phyloP scores from a whole-genome alignment of 1,140 invertebrate genomes.

The Aphelenchoides besseyi region DNA sequence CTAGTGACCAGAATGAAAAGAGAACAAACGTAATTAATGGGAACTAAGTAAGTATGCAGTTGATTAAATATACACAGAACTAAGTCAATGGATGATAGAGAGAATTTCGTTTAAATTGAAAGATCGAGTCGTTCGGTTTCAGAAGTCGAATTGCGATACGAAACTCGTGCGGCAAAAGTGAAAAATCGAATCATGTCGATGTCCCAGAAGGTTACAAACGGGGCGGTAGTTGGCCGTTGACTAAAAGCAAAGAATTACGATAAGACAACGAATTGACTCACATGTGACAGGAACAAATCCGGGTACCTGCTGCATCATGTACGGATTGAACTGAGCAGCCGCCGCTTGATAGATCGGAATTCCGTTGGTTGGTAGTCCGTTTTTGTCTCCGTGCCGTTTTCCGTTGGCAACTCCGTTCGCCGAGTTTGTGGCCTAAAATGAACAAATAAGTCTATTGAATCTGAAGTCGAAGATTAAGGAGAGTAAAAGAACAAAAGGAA shows the following conservation, averaged over 20 bases:
- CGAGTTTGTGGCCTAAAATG: conserved; percentile 30
- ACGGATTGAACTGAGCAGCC: conserved; percentile 40
- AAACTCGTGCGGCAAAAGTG: not conserved
- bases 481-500: too few relatives aligned
- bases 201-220: conserved; percentile 25
- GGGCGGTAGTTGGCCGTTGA: conserved; percentile 37
- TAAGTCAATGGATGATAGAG: not conserved
- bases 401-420: conserved; percentile 27
- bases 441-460: too few relatives aligned
- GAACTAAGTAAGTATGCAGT: not conserved
- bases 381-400: conserved; percentile 36
- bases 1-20: too few relatives aligned
- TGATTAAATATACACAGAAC: not conserved
- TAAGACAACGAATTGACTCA: conserved; percentile 35
- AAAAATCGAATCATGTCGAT: not conserved
- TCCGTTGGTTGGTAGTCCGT: conserved; percentile 30
- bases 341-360: conserved; percentile 25
- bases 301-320: conserved; percentile 40
- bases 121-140: not conserved
- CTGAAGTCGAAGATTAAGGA: too few relatives aligned
- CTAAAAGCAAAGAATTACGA: conserved; percentile 29
- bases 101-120: not conserved
- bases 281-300: conserved; percentile 50
- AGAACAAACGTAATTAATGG: too few relatives aligned
- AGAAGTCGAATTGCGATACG: not conserved